These are phyloP conservation scores for Heliconius congener DNA, from an alignment of 1,140 invertebrate species.

Conservation along the genomic window DNA sequence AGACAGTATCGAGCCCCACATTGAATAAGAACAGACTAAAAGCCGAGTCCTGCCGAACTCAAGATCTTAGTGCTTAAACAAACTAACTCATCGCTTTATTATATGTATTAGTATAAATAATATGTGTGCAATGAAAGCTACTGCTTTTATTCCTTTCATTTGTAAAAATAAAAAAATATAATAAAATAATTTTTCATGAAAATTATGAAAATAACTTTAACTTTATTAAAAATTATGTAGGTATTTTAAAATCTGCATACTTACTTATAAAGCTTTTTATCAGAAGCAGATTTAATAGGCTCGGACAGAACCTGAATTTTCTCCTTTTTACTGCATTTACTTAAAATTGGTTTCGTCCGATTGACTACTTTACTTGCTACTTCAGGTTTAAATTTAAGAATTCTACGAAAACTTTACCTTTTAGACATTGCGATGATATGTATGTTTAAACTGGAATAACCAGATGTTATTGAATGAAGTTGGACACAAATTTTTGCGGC, in stretches of 20 bases:
- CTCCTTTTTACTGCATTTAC: slow-evolving; percentile 42
- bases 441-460: slow-evolving; percentile 49
- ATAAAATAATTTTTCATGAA: too few species aligned
- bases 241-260: slow-evolving; percentile 23
- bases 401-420: slow-evolving; percentile 54
- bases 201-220: too few species aligned
- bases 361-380: slow-evolving; percentile 49
- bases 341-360: slow-evolving; percentile 42
- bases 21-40: too few species aligned
- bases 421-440: slow-evolving; percentile 60
- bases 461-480: slow-evolving; percentile 70
- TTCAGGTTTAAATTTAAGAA: slow-evolving; percentile 70
- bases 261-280: too few species aligned
- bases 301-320: slow-evolving; percentile 58
- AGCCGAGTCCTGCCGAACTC: too few species aligned
- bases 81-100: too few species aligned
- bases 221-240: neutral
- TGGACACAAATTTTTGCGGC: slow-evolving; percentile 62
- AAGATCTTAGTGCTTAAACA: too few species aligned
- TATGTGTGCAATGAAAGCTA: too few species aligned
- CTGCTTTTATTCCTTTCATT: too few species aligned
- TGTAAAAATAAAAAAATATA: too few species aligned
- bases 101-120: neutral
- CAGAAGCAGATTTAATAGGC: too few species aligned
- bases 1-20: too few species aligned